These are phyloP conservation scores for Coluber constrictor DNA, from an alignment of 2,797 vertebrate species.

Conservation along the genomic window DNA sequence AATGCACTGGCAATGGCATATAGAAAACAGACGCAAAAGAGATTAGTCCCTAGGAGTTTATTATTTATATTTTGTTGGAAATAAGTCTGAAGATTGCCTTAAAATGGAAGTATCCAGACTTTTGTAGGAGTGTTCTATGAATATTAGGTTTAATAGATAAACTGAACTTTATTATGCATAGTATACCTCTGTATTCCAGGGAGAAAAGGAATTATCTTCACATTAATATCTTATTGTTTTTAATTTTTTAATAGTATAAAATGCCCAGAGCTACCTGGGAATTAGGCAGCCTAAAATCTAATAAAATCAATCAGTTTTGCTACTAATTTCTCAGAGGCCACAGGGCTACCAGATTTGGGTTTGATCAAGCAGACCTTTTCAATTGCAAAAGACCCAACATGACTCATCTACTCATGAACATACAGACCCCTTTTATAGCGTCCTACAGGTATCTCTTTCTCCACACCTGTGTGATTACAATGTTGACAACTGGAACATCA, in stretches of 20 bases:
- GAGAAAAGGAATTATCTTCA: background rate
- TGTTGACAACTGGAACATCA: background rate
- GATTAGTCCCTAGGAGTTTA: background rate
- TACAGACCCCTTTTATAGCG: background rate
- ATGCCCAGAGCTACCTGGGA: background rate
- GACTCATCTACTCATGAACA: background rate
- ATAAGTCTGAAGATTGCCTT: background rate
- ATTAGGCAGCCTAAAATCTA: background rate
- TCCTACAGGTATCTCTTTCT: background rate
- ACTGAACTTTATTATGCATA: too few species aligned
- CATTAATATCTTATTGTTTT: background rate
- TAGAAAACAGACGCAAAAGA: background rate
- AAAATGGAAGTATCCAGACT: background rate
- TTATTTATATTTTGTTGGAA: background rate
- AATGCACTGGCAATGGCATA: background rate
- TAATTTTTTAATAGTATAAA: background rate
- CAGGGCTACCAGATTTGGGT: background rate
- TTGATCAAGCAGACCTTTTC: background rate
- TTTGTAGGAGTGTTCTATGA: background rate
- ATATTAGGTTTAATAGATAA: background rate
- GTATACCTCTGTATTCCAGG: background rate
- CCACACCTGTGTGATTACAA: background rate
- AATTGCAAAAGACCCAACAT: background rate
- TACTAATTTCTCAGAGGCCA: background rate
- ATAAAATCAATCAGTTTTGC: background rate